Conservation (phyloP, 64 coral and sea anemone genomes). For the Montipora foliosa region DNA sequence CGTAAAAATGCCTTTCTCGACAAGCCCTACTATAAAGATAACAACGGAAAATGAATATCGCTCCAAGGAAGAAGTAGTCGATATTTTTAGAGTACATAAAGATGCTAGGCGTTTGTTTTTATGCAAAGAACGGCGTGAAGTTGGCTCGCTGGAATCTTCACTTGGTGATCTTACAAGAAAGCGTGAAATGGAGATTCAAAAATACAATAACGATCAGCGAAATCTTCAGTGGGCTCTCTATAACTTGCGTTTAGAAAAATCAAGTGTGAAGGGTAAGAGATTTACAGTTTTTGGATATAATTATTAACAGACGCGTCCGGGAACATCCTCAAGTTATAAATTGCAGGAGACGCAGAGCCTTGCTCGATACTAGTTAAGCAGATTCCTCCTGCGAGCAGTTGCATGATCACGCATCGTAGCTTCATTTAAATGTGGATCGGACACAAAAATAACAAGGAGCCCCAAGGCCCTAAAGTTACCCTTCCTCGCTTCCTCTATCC, state of each 20-base stretch:
- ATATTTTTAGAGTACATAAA: conserved; percentile 40
- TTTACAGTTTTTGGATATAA: not conserved
- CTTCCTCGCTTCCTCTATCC: no score
- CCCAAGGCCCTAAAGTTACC: no score
- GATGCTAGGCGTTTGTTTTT: conserved; percentile 33
- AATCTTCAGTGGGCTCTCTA: conserved; percentile 38
- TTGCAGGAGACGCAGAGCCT: no score
- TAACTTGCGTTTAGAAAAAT: conserved; percentile 1
- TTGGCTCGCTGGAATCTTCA: not conserved
- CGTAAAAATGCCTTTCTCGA: conserved; percentile 12
- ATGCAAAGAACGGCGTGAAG: conserved; percentile 37
- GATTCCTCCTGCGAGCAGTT: no score
- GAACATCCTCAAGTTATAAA: no score
- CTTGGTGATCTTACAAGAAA: conserved; percentile 7
- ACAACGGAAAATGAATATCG: conserved; percentile 31
- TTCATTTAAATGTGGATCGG: no score
- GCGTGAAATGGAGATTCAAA: not conserved
- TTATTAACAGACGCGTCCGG: no score
- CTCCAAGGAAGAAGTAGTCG: conserved; percentile 27
- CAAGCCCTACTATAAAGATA: not conserved
- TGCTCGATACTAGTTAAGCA: no score
- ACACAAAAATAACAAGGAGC: no score
- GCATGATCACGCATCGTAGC: no score
- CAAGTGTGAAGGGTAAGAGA: not conserved
- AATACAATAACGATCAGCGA: conserved; percentile 19